Percentiles rank a stretch among this genome's conserved stretches.
Conservation (phyloP, 2,888 invertebrate genomes). For the Dysmachus trigonus region DNA sequence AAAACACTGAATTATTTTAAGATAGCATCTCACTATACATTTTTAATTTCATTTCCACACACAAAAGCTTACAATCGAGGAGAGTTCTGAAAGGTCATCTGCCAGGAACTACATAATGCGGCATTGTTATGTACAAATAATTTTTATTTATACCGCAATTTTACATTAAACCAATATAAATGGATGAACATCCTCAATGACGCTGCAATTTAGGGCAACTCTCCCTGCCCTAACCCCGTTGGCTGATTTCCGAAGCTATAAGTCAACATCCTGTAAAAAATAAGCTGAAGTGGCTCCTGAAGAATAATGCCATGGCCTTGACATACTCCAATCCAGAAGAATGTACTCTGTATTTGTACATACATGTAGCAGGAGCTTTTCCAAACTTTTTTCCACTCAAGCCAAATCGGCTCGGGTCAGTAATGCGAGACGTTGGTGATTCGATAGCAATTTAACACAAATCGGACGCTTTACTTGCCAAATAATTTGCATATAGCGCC, state of each 20-base stretch:
- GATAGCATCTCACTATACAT: neutral
- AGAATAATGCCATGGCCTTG: slow-evolving; percentile 20
- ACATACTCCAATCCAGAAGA: slow-evolving; percentile 6
- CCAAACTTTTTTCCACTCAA: neutral
- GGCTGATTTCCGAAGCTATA: neutral
- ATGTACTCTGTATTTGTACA: neutral
- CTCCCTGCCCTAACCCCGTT: neutral
- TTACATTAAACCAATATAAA: neutral
- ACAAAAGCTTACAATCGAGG: neutral
- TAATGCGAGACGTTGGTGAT: neutral
- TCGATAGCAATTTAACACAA: neutral
- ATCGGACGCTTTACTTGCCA: neutral
- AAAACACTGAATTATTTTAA: neutral
- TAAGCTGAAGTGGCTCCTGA: neutral
- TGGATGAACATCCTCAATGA: slow-evolving; percentile 11
- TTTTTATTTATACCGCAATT: neutral
- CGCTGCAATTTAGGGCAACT: slow-evolving; percentile 5
- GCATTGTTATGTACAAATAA: neutral
- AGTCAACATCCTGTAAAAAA: slow-evolving; percentile 28
- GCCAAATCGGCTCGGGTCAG: neutral
- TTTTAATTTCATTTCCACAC: neutral
- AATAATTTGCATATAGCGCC: neutral
- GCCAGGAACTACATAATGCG: neutral
- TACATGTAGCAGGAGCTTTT: neutral
- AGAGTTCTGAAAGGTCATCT: neutral